These are phyloP conservation scores for Brassicogethes aeneus DNA, from an alignment of 2,888 invertebrate genomes.

Conservation along the genomic window DNA sequence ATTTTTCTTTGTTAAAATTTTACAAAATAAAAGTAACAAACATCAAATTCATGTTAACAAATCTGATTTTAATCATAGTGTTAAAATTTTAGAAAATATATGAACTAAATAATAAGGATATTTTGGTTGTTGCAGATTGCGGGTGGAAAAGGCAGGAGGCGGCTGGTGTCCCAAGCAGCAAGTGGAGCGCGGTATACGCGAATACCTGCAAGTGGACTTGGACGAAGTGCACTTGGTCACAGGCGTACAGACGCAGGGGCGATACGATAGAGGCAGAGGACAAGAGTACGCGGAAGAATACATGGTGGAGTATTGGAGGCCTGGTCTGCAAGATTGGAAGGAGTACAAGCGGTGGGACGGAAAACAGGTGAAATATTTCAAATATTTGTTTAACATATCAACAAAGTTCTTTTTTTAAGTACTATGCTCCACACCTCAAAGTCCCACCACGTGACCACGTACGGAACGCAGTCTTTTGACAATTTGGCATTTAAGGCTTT, in stretches of 20 bases:
- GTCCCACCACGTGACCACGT: too few relatives aligned
- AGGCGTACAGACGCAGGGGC: constrained; percentile 68
- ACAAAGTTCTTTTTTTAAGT: too few relatives aligned
- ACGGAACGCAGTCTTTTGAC: too few relatives aligned
- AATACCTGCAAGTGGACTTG: constrained; percentile 60
- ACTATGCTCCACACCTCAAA: too few relatives aligned
- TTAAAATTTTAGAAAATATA: too few relatives aligned
- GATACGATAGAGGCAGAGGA: constrained; percentile 64
- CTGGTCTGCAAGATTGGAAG: constrained; percentile 52
- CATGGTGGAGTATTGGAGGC: constrained; percentile 59
- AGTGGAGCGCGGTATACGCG: constrained; percentile 54
- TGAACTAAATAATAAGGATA: too few relatives aligned
- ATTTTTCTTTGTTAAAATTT: too few relatives aligned
- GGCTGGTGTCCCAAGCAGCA: constrained; percentile 70
- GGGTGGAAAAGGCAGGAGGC: constrained; percentile 60
- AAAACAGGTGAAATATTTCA: constrained; percentile 47
- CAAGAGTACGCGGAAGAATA: constrained; percentile 67
- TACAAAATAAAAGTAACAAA: too few relatives aligned
- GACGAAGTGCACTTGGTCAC: constrained; percentile 54
- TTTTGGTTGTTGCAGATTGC: constrained; percentile 53
- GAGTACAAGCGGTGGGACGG: constrained; percentile 58
- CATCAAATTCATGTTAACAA: too few relatives aligned
- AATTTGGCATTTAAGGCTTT: too few relatives aligned
- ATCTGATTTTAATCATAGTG: too few relatives aligned
- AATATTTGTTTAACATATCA: too few relatives aligned